Base-by-base conservation (phyloP, 30 jellyfish, hydroid and myxozoan genomes). In the Hydra vulgaris region DNA sequence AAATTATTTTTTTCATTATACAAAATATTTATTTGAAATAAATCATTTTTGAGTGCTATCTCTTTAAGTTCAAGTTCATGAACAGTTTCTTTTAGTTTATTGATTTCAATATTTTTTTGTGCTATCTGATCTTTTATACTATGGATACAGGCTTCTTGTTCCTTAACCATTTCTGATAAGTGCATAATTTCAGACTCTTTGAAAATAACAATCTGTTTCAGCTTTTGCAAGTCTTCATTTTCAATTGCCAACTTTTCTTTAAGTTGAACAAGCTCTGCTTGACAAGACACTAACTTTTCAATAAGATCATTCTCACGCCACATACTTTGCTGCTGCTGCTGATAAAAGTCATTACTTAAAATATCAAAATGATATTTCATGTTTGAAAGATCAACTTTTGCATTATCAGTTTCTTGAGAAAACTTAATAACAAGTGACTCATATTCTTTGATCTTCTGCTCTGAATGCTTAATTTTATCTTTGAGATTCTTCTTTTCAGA, bases 251-350 rank as follows among this genome's bases (percentile, higher is more conserved):
- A 68, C 24, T 19, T 23, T 23, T 56, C 86, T 19, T 54, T 79
- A 0, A 79, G 15, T 54, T 56, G 71, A 0, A 7, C 19, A 17
- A 79, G n/a, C 0, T 56, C 86, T n/a, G 61, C 55, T 18, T 79
- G 86, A 18, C 23, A 19, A 67, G 20, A 15, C 7, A 79, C 26
- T 23, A 79, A 18, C 53, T 79, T 82, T 22, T 25, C 54, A 17
- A 72, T 18, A 20, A 79, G 70, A 8, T 79, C 86, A 23, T 66
- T 79, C 22, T 79, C 84, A 12, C 83, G 53, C 86, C 86, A 79
- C 52, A 82, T 7, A 18, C 24, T n/a, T 15, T 67, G 53, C 23
- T 79, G 67, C 52, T 79, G 86, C 0, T 53, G 23, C 16, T 54
- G 66, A 66, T 54, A 79, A 8, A 54, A 66, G 7, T 79, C 83